phyloP scores from a whole-genome alignment of 1,140 invertebrate genomes.

The Apis florea region DNA sequence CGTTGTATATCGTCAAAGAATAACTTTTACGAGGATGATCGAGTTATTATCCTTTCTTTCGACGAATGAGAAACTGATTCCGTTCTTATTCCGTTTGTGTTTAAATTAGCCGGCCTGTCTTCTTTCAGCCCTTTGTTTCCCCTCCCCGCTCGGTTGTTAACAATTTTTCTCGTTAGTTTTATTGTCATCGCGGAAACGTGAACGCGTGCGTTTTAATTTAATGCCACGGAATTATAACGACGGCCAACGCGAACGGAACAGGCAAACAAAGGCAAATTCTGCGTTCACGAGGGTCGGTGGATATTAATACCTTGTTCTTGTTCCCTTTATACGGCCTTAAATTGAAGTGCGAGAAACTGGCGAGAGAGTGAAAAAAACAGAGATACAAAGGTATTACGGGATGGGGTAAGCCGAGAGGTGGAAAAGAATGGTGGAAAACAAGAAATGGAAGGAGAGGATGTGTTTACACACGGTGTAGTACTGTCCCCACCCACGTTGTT shows the following conservation, averaged over 20 bases:
- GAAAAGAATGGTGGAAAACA: not conserved
- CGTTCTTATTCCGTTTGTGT: not conserved
- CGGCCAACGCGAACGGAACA: constrained; percentile 25
- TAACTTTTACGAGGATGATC: not conserved
- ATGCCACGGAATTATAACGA: constrained; percentile 10
- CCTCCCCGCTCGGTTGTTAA: not conserved
- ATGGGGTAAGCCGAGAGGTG: constrained; percentile 90
- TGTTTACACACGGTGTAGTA: constrained; percentile 47
- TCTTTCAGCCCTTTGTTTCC: constrained; percentile 3
- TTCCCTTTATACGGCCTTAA: constrained; percentile 86
- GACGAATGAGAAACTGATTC: not conserved
- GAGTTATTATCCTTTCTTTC: constrained; percentile 1
- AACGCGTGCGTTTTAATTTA: constrained; percentile 35
- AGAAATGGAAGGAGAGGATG: constrained; percentile 54
- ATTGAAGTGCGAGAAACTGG: constrained; percentile 97
- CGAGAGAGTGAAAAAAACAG: constrained; percentile 97
- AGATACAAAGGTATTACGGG: constrained; percentile 99
- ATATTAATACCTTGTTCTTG: constrained; percentile 72
- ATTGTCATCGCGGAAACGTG: constrained; percentile 3
- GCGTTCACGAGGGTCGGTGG: constrained; percentile 55
- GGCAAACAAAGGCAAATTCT: constrained; percentile 44
- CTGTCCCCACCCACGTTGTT: constrained; percentile 11
- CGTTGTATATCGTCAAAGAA: not conserved
- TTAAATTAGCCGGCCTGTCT: not conserved
- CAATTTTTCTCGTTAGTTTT: constrained; percentile 27